Percentiles rank a stretch among this genome's conserved stretches.
Conservation (phyloP, 2,113 vertebrate genomes). For the Holacanthus passer region DNA sequence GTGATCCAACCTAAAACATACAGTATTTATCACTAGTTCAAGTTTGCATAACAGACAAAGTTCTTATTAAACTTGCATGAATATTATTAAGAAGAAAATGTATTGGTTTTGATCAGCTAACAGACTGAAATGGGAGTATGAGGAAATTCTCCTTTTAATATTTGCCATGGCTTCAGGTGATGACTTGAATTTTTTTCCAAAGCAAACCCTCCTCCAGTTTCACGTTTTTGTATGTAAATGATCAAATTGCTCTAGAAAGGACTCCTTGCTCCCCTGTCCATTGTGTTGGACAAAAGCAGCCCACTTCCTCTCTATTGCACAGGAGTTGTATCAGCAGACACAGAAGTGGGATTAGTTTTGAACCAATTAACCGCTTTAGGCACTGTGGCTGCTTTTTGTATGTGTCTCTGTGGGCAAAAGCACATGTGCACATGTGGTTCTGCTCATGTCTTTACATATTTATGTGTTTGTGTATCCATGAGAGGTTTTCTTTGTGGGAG, state of each 20-base stretch:
- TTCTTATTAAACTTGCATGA: not conserved
- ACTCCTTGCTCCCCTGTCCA: not conserved
- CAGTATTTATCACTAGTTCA: not conserved
- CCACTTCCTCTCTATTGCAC: not conserved
- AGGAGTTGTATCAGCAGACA: constrained; percentile 18
- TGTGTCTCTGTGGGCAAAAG: not conserved
- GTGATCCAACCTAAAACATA: not conserved
- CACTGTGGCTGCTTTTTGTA: not conserved
- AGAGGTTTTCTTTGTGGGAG: constrained; percentile 1
- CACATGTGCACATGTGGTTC: not conserved
- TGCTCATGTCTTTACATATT: constrained; percentile 29
- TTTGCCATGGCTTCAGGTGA: constrained; percentile 9
- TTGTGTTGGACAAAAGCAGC: constrained; percentile 8
- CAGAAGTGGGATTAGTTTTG: constrained; percentile 16
- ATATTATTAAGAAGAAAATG: not conserved
- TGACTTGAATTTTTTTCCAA: not conserved
- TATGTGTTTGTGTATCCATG: not conserved
- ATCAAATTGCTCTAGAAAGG: not conserved
- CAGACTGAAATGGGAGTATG: not conserved
- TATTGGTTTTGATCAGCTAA: not conserved
- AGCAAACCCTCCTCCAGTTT: not conserved
- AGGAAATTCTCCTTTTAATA: not conserved
- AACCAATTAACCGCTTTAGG: constrained; percentile 44
- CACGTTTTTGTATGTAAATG: constrained; percentile 27
- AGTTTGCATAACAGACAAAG: not conserved